A percentile compares a stretch with the other conserved stretches of the same genome.
phyloP scores from a whole-genome alignment of 2,888 invertebrate genomes.

The Pelosia muscerda region DNA sequence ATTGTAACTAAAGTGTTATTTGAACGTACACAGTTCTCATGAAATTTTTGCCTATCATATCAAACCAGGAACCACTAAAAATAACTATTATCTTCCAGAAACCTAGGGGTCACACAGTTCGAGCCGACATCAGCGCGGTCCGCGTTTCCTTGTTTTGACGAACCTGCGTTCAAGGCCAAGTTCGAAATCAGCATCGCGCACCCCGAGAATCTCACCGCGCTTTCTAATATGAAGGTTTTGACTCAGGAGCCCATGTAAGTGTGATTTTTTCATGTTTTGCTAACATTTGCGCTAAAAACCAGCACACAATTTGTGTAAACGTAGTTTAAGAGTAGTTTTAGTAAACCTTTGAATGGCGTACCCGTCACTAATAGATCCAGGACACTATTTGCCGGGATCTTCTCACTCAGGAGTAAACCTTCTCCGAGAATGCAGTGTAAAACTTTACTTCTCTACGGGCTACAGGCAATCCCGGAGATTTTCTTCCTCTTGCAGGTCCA shows the following conservation, averaged over 20 bases:
- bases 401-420: too few relatives aligned
- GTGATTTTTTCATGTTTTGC: not conserved
- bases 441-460: too few relatives aligned
- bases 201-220: slow-evolving; percentile 87
- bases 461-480: too few relatives aligned
- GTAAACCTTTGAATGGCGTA: too few relatives aligned
- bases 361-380: too few relatives aligned
- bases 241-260: slow-evolving; percentile 85
- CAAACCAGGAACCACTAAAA: slow-evolving; percentile 22
- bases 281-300: too few relatives aligned
- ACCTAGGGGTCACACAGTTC: slow-evolving; percentile 88
- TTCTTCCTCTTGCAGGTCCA: too few relatives aligned
- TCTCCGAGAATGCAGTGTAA: too few relatives aligned
- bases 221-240: slow-evolving; percentile 91
- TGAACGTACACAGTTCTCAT: not conserved
- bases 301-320: too few relatives aligned
- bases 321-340: too few relatives aligned
- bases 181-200: slow-evolving; percentile 91
- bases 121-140: slow-evolving; percentile 88
- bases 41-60: not conserved
- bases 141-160: slow-evolving; percentile 93
- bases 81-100: slow-evolving; percentile 71
- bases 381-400: too few relatives aligned
- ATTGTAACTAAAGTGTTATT: not conserved
- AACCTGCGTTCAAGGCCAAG: slow-evolving; percentile 91